Percentiles rank a stretch among this genome's conserved stretches.
phyloP scores from a whole-genome alignment of 2,113 vertebrate genomes.

The Peromyscus polionotus region DNA sequence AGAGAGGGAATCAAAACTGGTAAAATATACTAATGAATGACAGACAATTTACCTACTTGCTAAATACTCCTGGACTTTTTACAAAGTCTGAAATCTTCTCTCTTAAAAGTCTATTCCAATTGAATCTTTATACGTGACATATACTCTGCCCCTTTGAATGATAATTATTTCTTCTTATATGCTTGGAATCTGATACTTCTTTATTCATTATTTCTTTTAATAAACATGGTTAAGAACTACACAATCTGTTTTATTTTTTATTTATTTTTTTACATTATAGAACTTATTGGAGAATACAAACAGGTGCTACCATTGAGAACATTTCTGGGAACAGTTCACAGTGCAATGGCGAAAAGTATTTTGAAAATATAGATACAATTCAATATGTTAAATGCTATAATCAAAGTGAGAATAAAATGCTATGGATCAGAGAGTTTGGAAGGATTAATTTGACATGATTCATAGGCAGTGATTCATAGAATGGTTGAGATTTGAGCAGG shows the following conservation, averaged over 20 bases:
- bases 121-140: slow-evolving; percentile 20
- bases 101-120: background rate
- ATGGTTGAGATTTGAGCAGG: slow-evolving; percentile 68
- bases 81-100: background rate
- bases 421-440: slow-evolving; percentile 65
- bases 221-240: background rate
- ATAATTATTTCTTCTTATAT: slow-evolving; percentile 4
- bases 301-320: slow-evolving; percentile 4
- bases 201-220: slow-evolving; percentile 50
- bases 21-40: background rate
- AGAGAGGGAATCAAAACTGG: background rate
- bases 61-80: background rate
- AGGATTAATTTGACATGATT: slow-evolving; percentile 78
- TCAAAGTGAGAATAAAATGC: slow-evolving; percentile 69
- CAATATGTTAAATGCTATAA: slow-evolving; percentile 63
- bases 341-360: slow-evolving; percentile 30
- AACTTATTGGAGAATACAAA: background rate
- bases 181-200: background rate
- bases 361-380: slow-evolving; percentile 72
- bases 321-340: background rate
- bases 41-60: background rate
- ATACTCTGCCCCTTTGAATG: background rate
- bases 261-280: background rate
- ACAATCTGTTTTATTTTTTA: too few species aligned
- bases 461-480: slow-evolving; percentile 73